Evolutionary conservation across 2,113 vertebrate species (phyloP).

Genomic region (Oryzias melastigma): DNA sequence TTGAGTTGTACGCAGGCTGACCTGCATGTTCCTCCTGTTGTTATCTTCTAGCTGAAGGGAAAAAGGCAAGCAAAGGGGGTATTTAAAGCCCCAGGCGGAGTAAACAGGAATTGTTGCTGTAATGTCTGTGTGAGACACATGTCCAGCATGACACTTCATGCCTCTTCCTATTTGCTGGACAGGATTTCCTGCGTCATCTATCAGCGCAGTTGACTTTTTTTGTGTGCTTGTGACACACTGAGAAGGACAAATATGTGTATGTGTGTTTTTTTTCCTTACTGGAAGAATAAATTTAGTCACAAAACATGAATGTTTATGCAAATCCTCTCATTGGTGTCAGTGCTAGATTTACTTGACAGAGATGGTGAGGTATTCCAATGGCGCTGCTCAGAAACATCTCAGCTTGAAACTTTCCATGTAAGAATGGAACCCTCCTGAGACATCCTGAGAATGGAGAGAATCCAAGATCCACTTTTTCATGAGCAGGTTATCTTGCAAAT

Average conservation of each 20-base stretch:
- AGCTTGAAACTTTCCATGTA: conserved; percentile 40
- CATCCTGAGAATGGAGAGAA: conserved; percentile 40
- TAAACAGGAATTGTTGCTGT: conserved; percentile 69
- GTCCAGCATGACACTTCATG: conserved; percentile 26
- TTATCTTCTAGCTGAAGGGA: conserved; percentile 50
- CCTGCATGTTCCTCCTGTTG: conserved; percentile 21
- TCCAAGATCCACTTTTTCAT: conserved; percentile 48
- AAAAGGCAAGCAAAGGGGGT: conserved; percentile 23
- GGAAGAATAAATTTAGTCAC: neutral
- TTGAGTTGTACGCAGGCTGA: conserved; percentile 4
- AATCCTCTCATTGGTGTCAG: conserved; percentile 6
- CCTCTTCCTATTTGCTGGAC: conserved; percentile 41
- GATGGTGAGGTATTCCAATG: conserved; percentile 27
- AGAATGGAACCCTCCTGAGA: conserved; percentile 44
- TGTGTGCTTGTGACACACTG: neutral
- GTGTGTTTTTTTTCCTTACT: neutral
- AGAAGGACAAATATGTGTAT: neutral
- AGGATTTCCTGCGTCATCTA: conserved; percentile 63
- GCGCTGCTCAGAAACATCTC: conserved; percentile 40
- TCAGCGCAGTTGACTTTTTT: conserved; percentile 5
- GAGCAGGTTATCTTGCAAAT: conserved; percentile 41
- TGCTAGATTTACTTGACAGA: conserved; percentile 9
- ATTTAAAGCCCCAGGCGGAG: conserved; percentile 39
- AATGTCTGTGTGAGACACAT: conserved; percentile 11
- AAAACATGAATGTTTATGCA: neutral